Percentiles rank a stretch among this genome's conserved stretches.
phyloP scores from a whole-genome alignment of 2,888 invertebrate species.

The Polyommatus icarus region DNA sequence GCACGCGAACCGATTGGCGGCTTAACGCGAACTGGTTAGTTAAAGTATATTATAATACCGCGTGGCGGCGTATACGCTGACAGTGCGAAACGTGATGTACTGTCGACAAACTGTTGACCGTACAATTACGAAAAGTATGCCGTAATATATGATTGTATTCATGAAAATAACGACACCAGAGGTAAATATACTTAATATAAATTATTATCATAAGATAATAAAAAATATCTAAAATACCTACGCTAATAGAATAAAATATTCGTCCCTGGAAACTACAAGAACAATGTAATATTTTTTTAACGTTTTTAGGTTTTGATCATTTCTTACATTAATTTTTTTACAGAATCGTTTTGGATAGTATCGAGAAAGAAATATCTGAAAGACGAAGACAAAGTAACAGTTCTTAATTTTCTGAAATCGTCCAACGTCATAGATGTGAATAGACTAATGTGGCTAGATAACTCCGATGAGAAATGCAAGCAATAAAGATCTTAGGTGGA shows the following conservation, averaged over 20 bases:
- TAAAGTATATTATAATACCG: too few relatives aligned
- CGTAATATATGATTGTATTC: conserved; percentile 8
- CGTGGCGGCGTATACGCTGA: too few relatives aligned
- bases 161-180: not conserved
- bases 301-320: not conserved
- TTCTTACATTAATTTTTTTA: not conserved
- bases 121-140: conserved; percentile 3
- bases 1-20: too few relatives aligned
- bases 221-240: too few relatives aligned
- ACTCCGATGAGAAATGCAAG: not conserved
- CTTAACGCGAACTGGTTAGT: too few relatives aligned
- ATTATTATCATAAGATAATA: not conserved
- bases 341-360: conserved; percentile 20
- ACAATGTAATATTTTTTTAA: not conserved
- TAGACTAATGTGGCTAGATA: conserved; percentile 8
- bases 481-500: not conserved
- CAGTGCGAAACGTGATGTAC: too few relatives aligned
- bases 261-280: too few relatives aligned
- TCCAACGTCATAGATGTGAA: not conserved
- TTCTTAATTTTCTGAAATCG: not conserved
- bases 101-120: too few relatives aligned
- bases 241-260: too few relatives aligned
- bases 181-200: not conserved
- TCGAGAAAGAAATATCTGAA: not conserved
- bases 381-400: not conserved